Percentiles rank a stretch among this genome's conserved stretches.
phyloP scores from a whole-genome alignment of 1,140 invertebrate genomes.

The Pseudobourletiella spinata region DNA sequence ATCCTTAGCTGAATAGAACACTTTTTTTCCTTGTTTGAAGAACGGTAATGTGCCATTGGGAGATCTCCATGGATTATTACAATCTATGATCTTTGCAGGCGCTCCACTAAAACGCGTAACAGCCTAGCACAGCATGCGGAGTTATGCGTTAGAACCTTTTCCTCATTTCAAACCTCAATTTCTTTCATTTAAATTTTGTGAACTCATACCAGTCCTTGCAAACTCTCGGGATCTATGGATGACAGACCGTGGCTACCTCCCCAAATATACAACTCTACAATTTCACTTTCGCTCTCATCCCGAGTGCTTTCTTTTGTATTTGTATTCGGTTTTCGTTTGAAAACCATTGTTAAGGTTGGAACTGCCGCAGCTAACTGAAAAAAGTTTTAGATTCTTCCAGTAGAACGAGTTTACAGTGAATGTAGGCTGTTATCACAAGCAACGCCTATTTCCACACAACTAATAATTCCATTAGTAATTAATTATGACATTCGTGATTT shows the following conservation, averaged over 20 bases:
- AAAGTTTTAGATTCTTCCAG: too few species aligned
- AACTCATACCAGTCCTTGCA: conserved; percentile 61
- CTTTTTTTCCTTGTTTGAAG: conserved; percentile 48
- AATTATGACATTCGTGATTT: too few species aligned
- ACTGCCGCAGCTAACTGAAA: too few species aligned
- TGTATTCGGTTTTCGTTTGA: too few species aligned
- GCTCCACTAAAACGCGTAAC: conserved; percentile 63
- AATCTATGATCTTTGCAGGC: conserved; percentile 54
- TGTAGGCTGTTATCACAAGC: too few species aligned
- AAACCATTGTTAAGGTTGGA: too few species aligned
- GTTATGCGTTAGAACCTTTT: background rate
- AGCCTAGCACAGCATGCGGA: conserved; percentile 46
- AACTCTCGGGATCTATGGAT: conserved; percentile 66
- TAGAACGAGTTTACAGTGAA: too few species aligned
- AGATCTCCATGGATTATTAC: conserved; percentile 59
- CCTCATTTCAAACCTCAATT: background rate
- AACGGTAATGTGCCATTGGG: conserved; percentile 58
- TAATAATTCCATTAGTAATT: too few species aligned
- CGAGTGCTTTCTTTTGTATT: too few species aligned
- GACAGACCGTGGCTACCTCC: conserved; percentile 74
- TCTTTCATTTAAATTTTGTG: conserved; percentile 7
- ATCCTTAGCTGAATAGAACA: conserved; percentile 49
- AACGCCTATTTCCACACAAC: too few species aligned
- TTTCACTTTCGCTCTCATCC: conserved; percentile 7
- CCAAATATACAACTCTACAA: conserved; percentile 62